These are phyloP conservation scores for Urophycis tenuis DNA, from an alignment of 2,797 vertebrate genomes.

Conservation along the genomic window DNA sequence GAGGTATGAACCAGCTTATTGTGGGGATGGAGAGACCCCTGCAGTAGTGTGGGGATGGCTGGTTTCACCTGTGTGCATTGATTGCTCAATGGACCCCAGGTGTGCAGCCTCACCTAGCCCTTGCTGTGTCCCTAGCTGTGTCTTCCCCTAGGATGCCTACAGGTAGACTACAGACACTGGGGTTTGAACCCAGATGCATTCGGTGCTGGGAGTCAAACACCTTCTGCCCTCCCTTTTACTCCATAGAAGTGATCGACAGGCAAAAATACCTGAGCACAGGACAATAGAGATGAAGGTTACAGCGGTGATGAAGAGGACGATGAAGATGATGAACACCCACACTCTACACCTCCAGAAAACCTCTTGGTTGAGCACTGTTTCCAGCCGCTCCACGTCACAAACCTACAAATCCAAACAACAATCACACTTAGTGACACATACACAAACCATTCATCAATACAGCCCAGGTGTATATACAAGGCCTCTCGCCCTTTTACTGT, in stretches of 20 bases:
- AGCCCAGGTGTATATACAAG: neutral
- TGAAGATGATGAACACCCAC: constrained; percentile 51
- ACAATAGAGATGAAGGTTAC: constrained; percentile 31
- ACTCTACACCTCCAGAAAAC: constrained; percentile 37
- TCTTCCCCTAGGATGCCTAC: too few species aligned
- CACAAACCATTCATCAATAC: neutral
- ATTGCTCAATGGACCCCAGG: too few species aligned
- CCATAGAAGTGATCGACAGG: neutral
- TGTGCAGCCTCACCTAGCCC: too few species aligned
- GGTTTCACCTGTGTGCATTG: too few species aligned
- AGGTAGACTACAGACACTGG: too few species aligned
- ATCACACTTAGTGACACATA: neutral
- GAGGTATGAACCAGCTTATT: too few species aligned
- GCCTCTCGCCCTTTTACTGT: neutral
- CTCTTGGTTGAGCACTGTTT: constrained; percentile 29
- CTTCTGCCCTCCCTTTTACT: neutral
- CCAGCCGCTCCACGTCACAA: neutral
- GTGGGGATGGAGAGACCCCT: too few species aligned
- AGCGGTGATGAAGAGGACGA: constrained; percentile 31
- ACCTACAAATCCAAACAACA: constrained; percentile 19
- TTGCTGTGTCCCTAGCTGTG: too few species aligned
- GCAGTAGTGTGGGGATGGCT: too few species aligned
- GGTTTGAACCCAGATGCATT: neutral
- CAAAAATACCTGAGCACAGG: constrained; percentile 54
- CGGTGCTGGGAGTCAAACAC: neutral